Evolutionary conservation across 1,140 invertebrate genomes (phyloP).

Genomic region (Ceratosolen solmsi): DNA sequence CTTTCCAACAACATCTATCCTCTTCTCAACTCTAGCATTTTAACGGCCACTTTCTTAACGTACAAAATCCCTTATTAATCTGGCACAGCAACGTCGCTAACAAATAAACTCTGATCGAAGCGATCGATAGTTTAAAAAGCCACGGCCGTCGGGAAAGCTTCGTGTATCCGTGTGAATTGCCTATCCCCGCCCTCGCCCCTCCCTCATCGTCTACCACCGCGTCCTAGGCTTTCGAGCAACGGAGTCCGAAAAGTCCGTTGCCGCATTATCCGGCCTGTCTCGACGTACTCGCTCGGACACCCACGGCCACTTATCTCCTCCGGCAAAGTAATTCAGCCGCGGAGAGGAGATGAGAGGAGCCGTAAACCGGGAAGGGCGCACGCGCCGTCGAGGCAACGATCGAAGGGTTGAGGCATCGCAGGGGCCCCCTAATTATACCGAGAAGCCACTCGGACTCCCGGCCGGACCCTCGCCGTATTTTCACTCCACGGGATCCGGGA

Average conservation of each 20-base stretch:
- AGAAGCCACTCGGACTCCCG: background rate
- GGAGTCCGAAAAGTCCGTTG: background rate
- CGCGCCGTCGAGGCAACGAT: background rate
- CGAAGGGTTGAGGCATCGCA: background rate
- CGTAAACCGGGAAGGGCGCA: background rate
- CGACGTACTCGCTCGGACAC: background rate
- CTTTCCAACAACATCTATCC: background rate
- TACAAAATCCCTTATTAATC: no score
- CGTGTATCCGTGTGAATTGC: no score
- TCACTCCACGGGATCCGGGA: constrained; percentile 18
- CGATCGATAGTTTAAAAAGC: no score
- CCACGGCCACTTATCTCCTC: background rate
- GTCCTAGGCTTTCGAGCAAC: no score
- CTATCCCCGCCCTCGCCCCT: no score
- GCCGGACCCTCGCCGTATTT: background rate
- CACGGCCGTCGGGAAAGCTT: no score
- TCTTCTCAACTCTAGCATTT: no score
- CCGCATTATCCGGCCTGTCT: background rate
- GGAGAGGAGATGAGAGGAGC: background rate
- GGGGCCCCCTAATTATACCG: background rate
- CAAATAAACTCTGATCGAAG: no score
- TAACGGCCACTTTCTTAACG: no score
- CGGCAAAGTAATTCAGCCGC: background rate
- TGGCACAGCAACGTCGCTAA: no score
- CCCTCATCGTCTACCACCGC: no score